Evolutionary conservation across 2,797 vertebrate species (phyloP), one percentile per base, ranked within the genome.

Genomic region (Crossoptilon crossoptilon): DNA sequence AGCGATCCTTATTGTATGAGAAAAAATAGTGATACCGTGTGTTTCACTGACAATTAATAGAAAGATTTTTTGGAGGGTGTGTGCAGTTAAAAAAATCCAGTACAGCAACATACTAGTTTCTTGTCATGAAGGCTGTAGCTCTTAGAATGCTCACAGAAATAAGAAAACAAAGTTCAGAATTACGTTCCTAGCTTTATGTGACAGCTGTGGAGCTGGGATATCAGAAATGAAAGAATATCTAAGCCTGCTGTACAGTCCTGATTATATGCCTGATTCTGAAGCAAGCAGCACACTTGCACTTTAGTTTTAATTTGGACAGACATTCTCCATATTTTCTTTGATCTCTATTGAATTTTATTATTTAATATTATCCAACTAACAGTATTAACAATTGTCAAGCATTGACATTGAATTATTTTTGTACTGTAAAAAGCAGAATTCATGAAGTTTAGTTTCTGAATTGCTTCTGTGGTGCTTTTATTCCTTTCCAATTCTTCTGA

Each of bases 321-420:
- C 62, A 31, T 9, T 44, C 83, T 87, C 26, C 7, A 2, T 72
- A 23, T 53, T 66, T 68, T 56, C 51, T 46, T 19, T 48, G 17
- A n/a, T 56, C 22, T 64, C 79, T 16, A 87, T 49, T 64, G 59
- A 73, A 35, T 53, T 66, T 69, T 62, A 12, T 83, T 37, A 35
- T 63, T 69, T 55, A 81, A 11, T 58, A 95, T 74, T 73, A 92
- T 84, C 71, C 81, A 79, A 37, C 74, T 95, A 96, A 89, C 87
- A 60, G 24, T 66, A 90, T 86, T 94, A 79, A 90, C 78, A 89
- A 72, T 59, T 5, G 3, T 58, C 53, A 66, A 43, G 80, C 64
- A 44, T 5, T 93, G 69, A n/a, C 1, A 1, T 48, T 41, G 27
- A 55, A 49, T 63, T 51, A 48, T 35, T 74, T 58, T 84, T 39